A percentile compares a stretch with the other conserved stretches of the same genome.
Evolutionary conservation across 2,797 vertebrate species (phyloP).

Genomic region (Sebastes glaucus): DNA sequence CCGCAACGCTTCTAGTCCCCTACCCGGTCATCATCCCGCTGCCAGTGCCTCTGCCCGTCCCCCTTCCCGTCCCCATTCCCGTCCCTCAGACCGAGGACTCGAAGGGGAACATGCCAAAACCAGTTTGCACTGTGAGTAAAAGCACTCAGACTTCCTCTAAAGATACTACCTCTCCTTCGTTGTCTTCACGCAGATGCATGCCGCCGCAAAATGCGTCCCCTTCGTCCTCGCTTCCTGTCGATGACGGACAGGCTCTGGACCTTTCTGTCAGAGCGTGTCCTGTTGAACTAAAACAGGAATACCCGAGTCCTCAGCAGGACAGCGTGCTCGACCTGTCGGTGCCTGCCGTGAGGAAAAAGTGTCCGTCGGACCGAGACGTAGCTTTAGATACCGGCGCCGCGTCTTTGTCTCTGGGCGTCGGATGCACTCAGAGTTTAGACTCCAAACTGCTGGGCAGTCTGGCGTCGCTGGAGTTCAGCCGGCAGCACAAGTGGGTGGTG

Average conservation of each 20-base stretch:
- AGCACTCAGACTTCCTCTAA: constrained; percentile 89
- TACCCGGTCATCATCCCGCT: constrained; percentile 95
- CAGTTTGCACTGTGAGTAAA: constrained; percentile 86
- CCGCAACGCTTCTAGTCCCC: constrained; percentile 93
- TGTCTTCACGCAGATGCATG: constrained; percentile 79
- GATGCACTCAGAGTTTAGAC: constrained; percentile 81
- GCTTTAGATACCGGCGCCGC: constrained; percentile 61
- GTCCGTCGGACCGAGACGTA: constrained; percentile 64
- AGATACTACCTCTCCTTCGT: constrained; percentile 82
- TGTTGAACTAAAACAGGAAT: constrained; percentile 79
- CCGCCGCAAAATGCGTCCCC: constrained; percentile 38
- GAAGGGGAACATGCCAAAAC: constrained; percentile 86
- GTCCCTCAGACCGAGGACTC: constrained; percentile 85
- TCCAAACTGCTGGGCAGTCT: constrained; percentile 79
- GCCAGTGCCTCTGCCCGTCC: constrained; percentile 93
- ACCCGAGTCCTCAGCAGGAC: constrained; percentile 86
- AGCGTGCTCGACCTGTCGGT: constrained; percentile 91
- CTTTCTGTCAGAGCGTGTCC: constrained; percentile 89
- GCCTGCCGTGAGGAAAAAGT: constrained; percentile 83
- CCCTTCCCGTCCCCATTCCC: constrained; percentile 92
- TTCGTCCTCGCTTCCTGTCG: constrained; percentile 33
- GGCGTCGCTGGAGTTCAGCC: constrained; percentile 84
- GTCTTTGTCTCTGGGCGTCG: constrained; percentile 77
- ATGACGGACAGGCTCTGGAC: constrained; percentile 91
- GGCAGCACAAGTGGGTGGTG: constrained; percentile 90